A percentile compares a stretch with the other conserved stretches of the same genome.
phyloP scores from a whole-genome alignment of 2,113 vertebrate species.

The Daphoenositta chrysoptera region DNA sequence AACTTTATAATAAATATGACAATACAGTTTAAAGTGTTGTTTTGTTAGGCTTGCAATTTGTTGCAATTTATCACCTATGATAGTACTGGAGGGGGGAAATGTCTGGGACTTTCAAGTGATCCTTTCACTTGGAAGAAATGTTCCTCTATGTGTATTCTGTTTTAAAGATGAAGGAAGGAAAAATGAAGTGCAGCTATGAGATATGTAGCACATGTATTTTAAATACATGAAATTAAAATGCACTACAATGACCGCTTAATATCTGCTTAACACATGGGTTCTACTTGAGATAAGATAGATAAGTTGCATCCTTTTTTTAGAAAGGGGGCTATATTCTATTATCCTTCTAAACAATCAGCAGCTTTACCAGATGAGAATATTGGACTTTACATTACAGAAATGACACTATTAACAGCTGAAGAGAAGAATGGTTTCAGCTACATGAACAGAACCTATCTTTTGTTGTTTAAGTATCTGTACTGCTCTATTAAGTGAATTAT shows the following conservation, averaged over 20 bases:
- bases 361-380: not conserved
- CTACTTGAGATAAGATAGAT: not conserved
- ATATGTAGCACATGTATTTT: accelerated
- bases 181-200: not conserved
- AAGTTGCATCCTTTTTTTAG: not conserved
- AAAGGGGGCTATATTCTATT: not conserved
- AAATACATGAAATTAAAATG: not conserved
- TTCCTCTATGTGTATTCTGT: not conserved
- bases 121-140: not conserved
- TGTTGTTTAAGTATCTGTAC: not conserved
- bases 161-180: not conserved
- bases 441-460: not conserved
- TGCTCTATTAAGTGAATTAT: not conserved
- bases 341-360: not conserved
- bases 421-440: not conserved
- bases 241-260: not conserved
- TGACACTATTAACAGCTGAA: not conserved
- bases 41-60: slow-evolving; percentile 73
- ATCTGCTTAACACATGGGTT: not conserved
- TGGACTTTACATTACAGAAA: not conserved
- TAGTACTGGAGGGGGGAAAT: not conserved
- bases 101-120: not conserved
- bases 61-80: slow-evolving; percentile 64
- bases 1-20: slow-evolving; percentile 79
- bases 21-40: slow-evolving; percentile 71